Conservation (phyloP, 2,888 invertebrate genomes). For the Panorpa germanica region DNA sequence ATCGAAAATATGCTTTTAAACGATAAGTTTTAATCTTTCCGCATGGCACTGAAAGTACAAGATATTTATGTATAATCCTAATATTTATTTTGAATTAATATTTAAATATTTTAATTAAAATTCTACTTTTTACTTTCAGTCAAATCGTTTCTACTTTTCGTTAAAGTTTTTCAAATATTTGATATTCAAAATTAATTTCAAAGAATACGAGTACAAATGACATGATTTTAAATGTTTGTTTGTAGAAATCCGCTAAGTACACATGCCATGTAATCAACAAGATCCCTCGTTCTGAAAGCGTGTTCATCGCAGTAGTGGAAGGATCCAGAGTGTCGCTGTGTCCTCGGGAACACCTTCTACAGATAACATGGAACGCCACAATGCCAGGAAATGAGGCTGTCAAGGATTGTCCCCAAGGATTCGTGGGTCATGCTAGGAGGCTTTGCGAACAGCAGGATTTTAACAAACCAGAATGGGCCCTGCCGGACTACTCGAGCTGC, state of each 20-base stretch:
- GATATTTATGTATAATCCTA: no score
- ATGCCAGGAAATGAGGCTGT: conserved; percentile 54
- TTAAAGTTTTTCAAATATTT: no score
- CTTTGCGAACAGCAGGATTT: conserved; percentile 38
- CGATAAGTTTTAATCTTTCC: no score
- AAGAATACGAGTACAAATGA: no score
- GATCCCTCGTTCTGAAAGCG: conserved; percentile 34
- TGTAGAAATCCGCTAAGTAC: conserved; percentile 57
- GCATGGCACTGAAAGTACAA: no score
- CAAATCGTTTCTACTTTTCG: no score
- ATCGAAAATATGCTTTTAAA: no score
- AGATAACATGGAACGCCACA: conserved; percentile 43
- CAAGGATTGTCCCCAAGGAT: conserved; percentile 37
- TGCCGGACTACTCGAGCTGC: conserved; percentile 59
- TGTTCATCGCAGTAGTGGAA: conserved; percentile 46
- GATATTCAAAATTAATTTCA: no score
- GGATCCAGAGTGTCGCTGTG: conserved; percentile 35
- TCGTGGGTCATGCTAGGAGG: conserved; percentile 29
- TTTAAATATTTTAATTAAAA: no score
- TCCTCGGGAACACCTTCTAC: conserved; percentile 33
- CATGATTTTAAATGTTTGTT: no score
- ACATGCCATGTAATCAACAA: conserved; percentile 48
- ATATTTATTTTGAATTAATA: no score
- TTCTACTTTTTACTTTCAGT: no score
- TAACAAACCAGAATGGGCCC: conserved; percentile 50